A percentile compares a stretch with the other conserved stretches of the same genome.
phyloP scores from a whole-genome alignment of 2,113 vertebrate genomes.

The Conger conger region DNA sequence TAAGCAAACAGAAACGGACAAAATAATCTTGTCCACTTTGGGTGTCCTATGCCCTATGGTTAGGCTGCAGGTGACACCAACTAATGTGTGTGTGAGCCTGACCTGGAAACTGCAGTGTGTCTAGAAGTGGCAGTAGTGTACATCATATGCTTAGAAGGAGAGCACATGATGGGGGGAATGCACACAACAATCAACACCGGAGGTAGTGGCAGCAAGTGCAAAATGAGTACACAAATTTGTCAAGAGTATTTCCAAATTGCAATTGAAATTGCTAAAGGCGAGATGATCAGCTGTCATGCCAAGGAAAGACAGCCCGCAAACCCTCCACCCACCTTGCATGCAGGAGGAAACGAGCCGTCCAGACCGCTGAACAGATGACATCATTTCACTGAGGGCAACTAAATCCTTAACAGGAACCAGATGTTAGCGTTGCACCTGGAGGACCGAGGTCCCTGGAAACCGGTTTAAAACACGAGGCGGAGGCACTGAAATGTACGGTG shows the following conservation, averaged over 20 bases:
- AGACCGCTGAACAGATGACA: constrained; percentile 39
- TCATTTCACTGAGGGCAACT: constrained; percentile 45
- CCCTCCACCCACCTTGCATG: neutral
- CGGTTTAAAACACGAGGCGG: neutral
- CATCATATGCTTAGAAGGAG: too few species aligned
- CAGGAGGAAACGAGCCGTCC: constrained; percentile 2
- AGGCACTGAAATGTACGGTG: neutral
- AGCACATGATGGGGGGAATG: too few species aligned
- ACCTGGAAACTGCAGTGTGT: too few species aligned
- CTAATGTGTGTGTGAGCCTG: too few species aligned
- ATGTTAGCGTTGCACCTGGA: constrained; percentile 50
- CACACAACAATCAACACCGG: neutral
- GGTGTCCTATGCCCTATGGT: too few species aligned
- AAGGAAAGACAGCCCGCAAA: too few species aligned
- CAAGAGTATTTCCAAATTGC: neutral
- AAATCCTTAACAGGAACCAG: constrained; percentile 50
- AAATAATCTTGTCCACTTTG: neutral
- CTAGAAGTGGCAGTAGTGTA: too few species aligned
- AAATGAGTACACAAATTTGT: neutral
- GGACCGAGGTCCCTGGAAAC: constrained; percentile 11
- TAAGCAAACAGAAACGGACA: neutral
- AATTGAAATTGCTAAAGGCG: neutral
- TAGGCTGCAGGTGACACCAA: too few species aligned
- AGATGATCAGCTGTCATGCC: neutral
- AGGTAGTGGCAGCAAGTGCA: neutral